phyloP scores from a whole-genome alignment of 2,113 vertebrate species.

The Anolis carolinensis region DNA sequence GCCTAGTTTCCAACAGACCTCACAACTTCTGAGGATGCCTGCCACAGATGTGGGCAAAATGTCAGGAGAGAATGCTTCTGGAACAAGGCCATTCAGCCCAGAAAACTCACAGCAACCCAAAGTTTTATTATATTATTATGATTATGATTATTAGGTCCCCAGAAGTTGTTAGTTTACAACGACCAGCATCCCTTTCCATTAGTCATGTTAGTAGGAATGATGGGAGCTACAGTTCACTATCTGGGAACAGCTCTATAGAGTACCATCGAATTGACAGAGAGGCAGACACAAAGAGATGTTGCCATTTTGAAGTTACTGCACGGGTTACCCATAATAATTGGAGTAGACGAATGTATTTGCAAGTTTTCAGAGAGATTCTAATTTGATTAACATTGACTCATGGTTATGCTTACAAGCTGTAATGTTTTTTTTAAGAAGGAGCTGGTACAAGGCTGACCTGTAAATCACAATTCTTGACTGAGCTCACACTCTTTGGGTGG shows the following conservation, averaged over 20 bases:
- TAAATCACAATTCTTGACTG: slow-evolving; percentile 24
- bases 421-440: background rate
- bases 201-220: background rate
- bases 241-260: background rate
- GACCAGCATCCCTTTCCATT: background rate
- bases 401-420: background rate
- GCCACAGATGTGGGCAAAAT: too few relatives aligned
- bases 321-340: background rate
- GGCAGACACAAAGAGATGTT: background rate
- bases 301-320: background rate
- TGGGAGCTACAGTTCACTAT: background rate
- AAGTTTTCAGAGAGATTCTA: background rate
- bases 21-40: too few relatives aligned
- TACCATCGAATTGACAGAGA: background rate
- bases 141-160: background rate
- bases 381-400: slow-evolving; percentile 14
- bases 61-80: too few relatives aligned
- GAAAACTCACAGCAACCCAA: too few relatives aligned
- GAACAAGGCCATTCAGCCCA: too few relatives aligned
- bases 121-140: too few relatives aligned
- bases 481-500: slow-evolving; percentile 20
- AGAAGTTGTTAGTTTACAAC: background rate
- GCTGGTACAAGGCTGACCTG: slow-evolving; percentile 1
- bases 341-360: background rate
- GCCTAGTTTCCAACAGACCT: too few relatives aligned